Conservation (phyloP, 2,797 vertebrate genomes). For the Kryptolebias ocellatus region DNA sequence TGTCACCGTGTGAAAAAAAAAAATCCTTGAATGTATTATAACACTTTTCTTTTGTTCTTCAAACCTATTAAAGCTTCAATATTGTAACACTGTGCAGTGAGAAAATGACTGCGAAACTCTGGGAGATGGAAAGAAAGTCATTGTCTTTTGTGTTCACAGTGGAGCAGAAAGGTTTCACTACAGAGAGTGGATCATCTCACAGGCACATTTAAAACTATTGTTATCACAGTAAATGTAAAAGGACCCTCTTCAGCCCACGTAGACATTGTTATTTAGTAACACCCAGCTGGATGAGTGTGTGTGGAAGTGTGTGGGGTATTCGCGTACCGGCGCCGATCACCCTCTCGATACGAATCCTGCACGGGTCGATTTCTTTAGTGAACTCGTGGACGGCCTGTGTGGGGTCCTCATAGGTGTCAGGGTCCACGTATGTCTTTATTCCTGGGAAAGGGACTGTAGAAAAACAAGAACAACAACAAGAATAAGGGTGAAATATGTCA, state of each 20-base stretch:
- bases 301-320: conserved; percentile 7
- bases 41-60: conserved; percentile 58
- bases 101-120: conserved; percentile 46
- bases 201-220: conserved; percentile 47
- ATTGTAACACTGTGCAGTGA: conserved; percentile 35
- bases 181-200: conserved; percentile 58
- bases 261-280: not conserved
- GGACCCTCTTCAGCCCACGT: conserved; percentile 8
- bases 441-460: conserved; percentile 87
- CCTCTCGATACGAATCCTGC: conserved; percentile 93
- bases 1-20: conserved; percentile 37
- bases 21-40: conserved; percentile 46
- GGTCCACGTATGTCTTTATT: conserved; percentile 94
- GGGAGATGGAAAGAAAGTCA: conserved; percentile 27
- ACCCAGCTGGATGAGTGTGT: conserved; percentile 11
- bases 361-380: conserved; percentile 95
- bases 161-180: conserved; percentile 19
- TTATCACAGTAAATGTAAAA: conserved; percentile 38
- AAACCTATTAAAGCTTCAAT: conserved; percentile 57
- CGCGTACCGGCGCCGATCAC: conserved; percentile 91
- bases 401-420: conserved; percentile 94
- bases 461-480: no score
- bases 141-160: conserved; percentile 27
- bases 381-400: conserved; percentile 94
- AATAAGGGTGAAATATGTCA: not conserved